A percentile compares a stretch with the other conserved stretches of the same genome.
Conservation (phyloP, 2,888 invertebrate genomes). For the Mantis religiosa region DNA sequence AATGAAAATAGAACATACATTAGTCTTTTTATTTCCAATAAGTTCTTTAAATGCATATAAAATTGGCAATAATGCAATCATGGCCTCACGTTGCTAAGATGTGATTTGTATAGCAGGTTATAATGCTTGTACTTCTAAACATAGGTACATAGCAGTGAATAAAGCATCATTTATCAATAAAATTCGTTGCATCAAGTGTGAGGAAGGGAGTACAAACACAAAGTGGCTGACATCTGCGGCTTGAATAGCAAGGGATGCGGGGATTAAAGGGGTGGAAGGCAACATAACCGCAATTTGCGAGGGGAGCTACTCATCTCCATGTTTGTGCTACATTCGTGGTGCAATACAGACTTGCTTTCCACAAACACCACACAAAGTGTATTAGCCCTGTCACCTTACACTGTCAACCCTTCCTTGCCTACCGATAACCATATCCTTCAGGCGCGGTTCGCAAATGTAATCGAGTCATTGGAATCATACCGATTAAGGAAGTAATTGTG, state of each 20-base stretch:
- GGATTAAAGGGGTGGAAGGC: background rate
- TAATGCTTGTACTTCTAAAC: no score
- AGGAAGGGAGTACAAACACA: background rate
- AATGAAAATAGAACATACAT: no score
- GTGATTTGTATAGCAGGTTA: no score
- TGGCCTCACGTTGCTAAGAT: no score
- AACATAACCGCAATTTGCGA: background rate
- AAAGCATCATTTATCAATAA: constrained; percentile 21
- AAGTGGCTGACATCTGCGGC: background rate
- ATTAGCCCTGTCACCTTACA: background rate
- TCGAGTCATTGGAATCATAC: no score
- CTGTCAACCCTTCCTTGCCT: background rate
- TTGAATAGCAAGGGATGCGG: background rate
- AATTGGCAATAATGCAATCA: no score
- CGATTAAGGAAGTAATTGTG: no score
- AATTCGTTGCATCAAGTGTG: background rate
- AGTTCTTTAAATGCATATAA: no score
- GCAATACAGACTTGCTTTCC: background rate
- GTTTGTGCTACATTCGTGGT: background rate
- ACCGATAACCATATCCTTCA: no score
- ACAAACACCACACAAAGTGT: background rate
- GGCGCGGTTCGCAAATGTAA: no score
- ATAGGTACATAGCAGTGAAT: background rate
- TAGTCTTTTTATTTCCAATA: no score
- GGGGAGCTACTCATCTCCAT: background rate